Percentiles rank a stretch among this genome's conserved stretches.
These are phyloP conservation scores for Zaprionus ghesquierei DNA, from an alignment of 1,140 invertebrate species.

Conservation along the genomic window DNA sequence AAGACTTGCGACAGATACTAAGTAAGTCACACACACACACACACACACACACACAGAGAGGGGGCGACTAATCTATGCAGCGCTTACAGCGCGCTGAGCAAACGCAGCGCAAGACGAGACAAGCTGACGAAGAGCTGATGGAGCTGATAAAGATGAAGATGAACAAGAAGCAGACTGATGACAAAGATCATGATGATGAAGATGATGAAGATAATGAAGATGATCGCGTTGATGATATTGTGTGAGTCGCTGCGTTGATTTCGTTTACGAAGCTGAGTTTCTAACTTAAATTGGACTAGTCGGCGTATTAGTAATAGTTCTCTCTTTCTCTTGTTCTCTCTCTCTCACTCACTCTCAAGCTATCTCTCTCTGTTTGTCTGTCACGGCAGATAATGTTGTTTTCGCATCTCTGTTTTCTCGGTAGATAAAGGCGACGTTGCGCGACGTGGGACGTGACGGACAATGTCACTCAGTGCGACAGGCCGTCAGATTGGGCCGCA, in stretches of 20 bases:
- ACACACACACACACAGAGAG: not conserved
- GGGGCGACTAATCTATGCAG: slow-evolving; percentile 33
- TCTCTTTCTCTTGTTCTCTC: not conserved
- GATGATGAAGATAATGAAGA: not conserved
- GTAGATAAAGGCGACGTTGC: not conserved
- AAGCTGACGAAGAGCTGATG: slow-evolving; percentile 6
- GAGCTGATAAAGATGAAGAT: slow-evolving; percentile 38
- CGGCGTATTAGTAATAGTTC: slow-evolving; percentile 54
- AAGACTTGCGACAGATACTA: slow-evolving; percentile 30
- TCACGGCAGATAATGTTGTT: not conserved
- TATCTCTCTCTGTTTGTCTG: not conserved
- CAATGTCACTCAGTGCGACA: not conserved
- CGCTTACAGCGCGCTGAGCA: not conserved
- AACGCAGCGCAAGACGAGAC: slow-evolving; percentile 2
- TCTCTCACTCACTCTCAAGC: not conserved
- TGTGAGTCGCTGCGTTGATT: not conserved
- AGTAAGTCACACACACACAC: not conserved
- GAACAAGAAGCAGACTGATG: slow-evolving; percentile 12
- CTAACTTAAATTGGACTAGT: slow-evolving; percentile 67
- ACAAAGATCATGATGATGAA: not conserved
- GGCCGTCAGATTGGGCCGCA: not conserved
- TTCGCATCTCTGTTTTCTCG: not conserved
- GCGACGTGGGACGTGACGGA: not conserved
- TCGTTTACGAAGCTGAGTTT: slow-evolving; percentile 39
- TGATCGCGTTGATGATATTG: slow-evolving; percentile 16